A percentile compares a stretch with the other conserved stretches of the same genome.
phyloP scores from a whole-genome alignment of 2,888 invertebrate species.

The Pammene aurita region DNA sequence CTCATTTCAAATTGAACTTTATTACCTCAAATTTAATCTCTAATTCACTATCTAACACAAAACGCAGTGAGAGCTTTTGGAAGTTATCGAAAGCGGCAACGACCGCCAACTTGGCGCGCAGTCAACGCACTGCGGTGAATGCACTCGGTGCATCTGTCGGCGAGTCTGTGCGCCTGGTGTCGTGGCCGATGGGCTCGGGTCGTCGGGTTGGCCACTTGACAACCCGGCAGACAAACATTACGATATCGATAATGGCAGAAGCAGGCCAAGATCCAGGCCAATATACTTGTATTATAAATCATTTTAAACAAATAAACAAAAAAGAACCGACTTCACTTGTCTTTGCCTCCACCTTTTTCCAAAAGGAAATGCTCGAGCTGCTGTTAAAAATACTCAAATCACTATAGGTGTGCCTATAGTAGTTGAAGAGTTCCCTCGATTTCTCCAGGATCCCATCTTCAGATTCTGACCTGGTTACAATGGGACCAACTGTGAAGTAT shows the following conservation, averaged over 20 bases:
- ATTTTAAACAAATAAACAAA: too few relatives aligned
- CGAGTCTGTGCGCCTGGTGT: constrained; percentile 72
- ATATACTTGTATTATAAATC: too few relatives aligned
- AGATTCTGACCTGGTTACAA: too few relatives aligned
- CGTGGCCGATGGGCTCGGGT: constrained; percentile 66
- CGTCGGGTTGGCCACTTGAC: constrained; percentile 76
- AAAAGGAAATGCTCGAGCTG: too few relatives aligned
- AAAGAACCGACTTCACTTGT: too few relatives aligned
- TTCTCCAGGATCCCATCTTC: too few relatives aligned
- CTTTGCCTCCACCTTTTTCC: too few relatives aligned
- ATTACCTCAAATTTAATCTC: neutral
- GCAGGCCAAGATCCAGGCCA: neutral
- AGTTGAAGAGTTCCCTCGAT: too few relatives aligned
- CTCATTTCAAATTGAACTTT: neutral
- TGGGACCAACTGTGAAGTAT: too few relatives aligned
- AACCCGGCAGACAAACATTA: constrained; percentile 65
- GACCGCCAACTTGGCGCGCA: constrained; percentile 54
- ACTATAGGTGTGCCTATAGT: too few relatives aligned
- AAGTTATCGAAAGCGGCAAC: constrained; percentile 30
- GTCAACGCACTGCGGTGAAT: constrained; percentile 41
- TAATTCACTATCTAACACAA: neutral
- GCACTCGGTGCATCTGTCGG: constrained; percentile 50
- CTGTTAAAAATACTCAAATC: too few relatives aligned
- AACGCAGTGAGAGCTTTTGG: neutral
- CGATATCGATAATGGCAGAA: neutral